phyloP scores from a whole-genome alignment of 2,797 vertebrate genomes.

The Pygocentrus nattereri region DNA sequence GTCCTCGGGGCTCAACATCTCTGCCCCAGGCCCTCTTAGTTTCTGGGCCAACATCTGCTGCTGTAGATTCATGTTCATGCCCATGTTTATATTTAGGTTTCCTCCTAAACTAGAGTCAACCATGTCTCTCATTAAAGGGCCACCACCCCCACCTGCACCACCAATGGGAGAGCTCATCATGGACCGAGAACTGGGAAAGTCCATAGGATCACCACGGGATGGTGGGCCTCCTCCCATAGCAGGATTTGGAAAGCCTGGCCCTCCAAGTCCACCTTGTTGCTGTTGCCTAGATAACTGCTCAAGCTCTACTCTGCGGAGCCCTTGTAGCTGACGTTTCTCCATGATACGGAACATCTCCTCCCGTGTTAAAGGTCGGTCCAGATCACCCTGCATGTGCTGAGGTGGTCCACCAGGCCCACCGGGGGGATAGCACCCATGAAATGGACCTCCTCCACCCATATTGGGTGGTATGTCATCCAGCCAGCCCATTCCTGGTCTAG shows the following conservation, averaged over 20 bases:
- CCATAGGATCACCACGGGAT: conserved; percentile 84
- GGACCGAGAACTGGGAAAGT: conserved; percentile 87
- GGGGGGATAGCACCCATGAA: conserved; percentile 85
- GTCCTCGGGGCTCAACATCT: conserved; percentile 85
- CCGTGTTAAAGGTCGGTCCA: conserved; percentile 86
- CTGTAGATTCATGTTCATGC: conserved; percentile 87
- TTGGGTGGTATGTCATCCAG: conserved; percentile 89
- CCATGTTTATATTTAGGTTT: conserved; percentile 87
- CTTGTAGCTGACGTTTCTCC: conserved; percentile 88
- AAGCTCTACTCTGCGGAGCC: conserved; percentile 89
- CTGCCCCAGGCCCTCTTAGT: conserved; percentile 78
- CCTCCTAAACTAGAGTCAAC: conserved; percentile 86
- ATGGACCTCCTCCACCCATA: conserved; percentile 83
- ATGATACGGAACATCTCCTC: conserved; percentile 93
- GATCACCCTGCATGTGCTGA: conserved; percentile 84
- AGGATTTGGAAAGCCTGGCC: conserved; percentile 75
- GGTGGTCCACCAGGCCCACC: conserved; percentile 73
- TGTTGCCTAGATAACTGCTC: conserved; percentile 89
- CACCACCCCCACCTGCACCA: conserved; percentile 61
- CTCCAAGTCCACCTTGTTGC: conserved; percentile 67
- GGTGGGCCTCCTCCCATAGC: conserved; percentile 77
- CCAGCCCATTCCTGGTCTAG: conserved; percentile 90
- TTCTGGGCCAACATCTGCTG: conserved; percentile 91
- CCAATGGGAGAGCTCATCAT: conserved; percentile 89
- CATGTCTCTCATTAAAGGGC: conserved; percentile 86